Percentiles rank a stretch among this genome's conserved stretches.
These are phyloP conservation scores for Phycodurus eques DNA, from an alignment of 2,113 vertebrate species.

Conservation along the genomic window DNA sequence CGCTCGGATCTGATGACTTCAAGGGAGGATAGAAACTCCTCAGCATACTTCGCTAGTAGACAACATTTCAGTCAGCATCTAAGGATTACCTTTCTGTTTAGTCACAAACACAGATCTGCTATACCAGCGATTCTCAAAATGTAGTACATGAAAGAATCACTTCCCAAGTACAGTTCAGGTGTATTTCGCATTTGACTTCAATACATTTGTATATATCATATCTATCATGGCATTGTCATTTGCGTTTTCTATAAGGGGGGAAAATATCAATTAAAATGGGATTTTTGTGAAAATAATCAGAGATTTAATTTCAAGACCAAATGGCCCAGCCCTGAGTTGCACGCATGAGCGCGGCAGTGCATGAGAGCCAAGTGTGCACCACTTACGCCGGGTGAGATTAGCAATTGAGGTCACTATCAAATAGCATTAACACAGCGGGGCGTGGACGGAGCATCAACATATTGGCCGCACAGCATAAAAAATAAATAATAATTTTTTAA, in stretches of 20 bases:
- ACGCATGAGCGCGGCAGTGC: neutral
- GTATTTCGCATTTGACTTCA: neutral
- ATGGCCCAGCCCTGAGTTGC: neutral
- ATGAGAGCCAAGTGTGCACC: constrained; percentile 5
- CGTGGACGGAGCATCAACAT: constrained; percentile 9
- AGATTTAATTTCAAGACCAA: neutral
- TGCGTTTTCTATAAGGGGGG: neutral
- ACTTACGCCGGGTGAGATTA: constrained; percentile 21
- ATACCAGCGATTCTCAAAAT: no score
- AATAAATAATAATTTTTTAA: neutral
- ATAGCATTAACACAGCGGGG: constrained; percentile 33
- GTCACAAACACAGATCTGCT: no score
- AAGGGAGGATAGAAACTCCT: constrained; percentile 8
- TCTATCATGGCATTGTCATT: neutral
- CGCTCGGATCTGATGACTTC: constrained; percentile 91
- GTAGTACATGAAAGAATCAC: no score
- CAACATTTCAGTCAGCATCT: neutral
- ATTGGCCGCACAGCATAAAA: neutral
- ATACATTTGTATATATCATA: neutral
- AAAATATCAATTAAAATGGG: neutral
- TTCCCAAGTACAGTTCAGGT: no score
- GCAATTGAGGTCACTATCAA: constrained; percentile 36
- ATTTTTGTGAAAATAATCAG: neutral
- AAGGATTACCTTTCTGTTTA: neutral
- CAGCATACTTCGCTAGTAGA: neutral